phyloP scores from a whole-genome alignment of 1,140 invertebrate genomes.

The Aphaenogaster ashmeadi region DNA sequence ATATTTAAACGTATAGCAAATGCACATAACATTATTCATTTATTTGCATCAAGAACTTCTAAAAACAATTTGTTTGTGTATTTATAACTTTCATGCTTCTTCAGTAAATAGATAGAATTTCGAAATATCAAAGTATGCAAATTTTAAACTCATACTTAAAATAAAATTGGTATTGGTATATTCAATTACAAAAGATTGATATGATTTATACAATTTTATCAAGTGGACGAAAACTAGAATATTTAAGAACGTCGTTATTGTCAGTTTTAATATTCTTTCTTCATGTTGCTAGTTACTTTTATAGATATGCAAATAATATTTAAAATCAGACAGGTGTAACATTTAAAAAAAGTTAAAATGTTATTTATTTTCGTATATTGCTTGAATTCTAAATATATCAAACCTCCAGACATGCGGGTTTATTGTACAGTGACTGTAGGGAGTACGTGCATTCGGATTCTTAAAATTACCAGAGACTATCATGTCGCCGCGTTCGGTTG shows the following conservation, averaged over 20 bases:
- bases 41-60: neutral
- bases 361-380: neutral
- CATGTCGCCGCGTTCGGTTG: slow-evolving; percentile 94
- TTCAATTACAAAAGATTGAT: neutral
- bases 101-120: neutral
- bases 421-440: neutral
- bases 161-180: neutral
- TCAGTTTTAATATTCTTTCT: neutral
- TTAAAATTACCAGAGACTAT: slow-evolving; percentile 94
- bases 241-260: neutral
- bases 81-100: neutral
- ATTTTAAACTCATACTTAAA: neutral
- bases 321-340: neutral
- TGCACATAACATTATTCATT: neutral
- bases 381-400: neutral
- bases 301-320: neutral
- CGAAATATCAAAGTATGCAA: neutral
- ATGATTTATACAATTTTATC: neutral
- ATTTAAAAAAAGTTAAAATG: neutral
- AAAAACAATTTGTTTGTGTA: neutral
- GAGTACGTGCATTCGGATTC: neutral
- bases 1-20: neutral
- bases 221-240: neutral
- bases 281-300: neutral
- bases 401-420: neutral